Percentiles rank a stretch among this genome's conserved stretches.
These are phyloP conservation scores for Chrysomallon squamiferum DNA, from an alignment of 1,140 invertebrate genomes.

Conservation along the genomic window DNA sequence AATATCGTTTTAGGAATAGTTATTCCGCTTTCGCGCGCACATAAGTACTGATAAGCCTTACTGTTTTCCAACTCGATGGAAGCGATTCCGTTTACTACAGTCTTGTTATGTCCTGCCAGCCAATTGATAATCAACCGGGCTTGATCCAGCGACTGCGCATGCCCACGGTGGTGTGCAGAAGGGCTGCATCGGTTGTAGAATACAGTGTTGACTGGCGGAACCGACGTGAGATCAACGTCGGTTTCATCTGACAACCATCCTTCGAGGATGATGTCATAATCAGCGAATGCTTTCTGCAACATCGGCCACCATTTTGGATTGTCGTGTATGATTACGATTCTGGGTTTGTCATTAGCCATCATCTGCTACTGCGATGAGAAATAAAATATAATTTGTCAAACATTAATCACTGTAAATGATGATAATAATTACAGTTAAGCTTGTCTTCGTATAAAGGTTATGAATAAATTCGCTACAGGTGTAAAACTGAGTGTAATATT, in stretches of 20 bases:
- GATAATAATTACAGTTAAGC: no score
- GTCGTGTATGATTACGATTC: neutral
- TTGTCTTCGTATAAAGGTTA: no score
- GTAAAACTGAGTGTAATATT: no score
- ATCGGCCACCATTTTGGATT: constrained; percentile 3
- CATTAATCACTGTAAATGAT: no score
- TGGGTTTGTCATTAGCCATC: neutral
- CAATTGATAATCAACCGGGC: neutral
- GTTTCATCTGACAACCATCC: neutral
- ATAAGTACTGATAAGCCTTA: neutral
- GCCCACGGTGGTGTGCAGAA: neutral
- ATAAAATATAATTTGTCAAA: no score
- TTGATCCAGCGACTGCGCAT: neutral
- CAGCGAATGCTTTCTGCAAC: neutral
- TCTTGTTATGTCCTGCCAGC: neutral
- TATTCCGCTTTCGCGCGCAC: neutral
- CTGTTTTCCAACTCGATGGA: neutral
- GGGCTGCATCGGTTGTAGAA: constrained; percentile 4
- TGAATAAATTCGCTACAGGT: no score
- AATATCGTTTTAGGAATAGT: neutral
- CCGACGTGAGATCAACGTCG: constrained; percentile 1
- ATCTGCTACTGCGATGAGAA: no score
- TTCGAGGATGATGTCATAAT: constrained; percentile 1
- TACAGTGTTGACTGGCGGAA: neutral
- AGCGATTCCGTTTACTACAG: neutral